These are phyloP conservation scores for Pelmatolapia mariae DNA, from an alignment of 2,113 vertebrate species.

Conservation along the genomic window DNA sequence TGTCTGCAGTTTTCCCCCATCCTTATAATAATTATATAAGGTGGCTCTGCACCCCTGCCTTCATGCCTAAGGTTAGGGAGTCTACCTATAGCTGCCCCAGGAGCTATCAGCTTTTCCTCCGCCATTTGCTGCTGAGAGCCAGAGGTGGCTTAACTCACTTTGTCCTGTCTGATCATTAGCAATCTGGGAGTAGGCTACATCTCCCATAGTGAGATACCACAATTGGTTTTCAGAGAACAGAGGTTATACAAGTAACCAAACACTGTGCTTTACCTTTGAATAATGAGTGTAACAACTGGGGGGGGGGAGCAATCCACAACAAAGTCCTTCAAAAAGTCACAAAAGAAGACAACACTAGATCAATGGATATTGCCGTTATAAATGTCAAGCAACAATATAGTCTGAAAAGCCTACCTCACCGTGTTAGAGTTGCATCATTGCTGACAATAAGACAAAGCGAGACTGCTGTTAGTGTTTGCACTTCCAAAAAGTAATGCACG, in stretches of 20 bases:
- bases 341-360: background rate
- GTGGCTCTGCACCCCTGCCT: background rate
- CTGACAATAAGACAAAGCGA: background rate
- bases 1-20: background rate
- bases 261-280: background rate
- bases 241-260: background rate
- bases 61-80: background rate
- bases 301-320: background rate
- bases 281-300: background rate
- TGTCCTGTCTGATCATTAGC: background rate
- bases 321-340: background rate
- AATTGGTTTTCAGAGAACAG: background rate
- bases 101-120: background rate
- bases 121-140: background rate
- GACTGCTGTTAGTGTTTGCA: background rate
- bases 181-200: background rate
- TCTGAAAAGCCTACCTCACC: background rate
- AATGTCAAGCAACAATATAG: background rate
- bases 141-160: background rate
- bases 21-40: background rate
- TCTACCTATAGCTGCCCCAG: background rate
- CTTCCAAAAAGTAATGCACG: background rate
- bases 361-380: background rate
- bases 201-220: background rate
- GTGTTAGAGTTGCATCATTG: background rate